Percentiles rank a stretch among this genome's conserved stretches.
Conservation (phyloP, 2,113 vertebrate species). For the Sylvilagus bachmani region DNA sequence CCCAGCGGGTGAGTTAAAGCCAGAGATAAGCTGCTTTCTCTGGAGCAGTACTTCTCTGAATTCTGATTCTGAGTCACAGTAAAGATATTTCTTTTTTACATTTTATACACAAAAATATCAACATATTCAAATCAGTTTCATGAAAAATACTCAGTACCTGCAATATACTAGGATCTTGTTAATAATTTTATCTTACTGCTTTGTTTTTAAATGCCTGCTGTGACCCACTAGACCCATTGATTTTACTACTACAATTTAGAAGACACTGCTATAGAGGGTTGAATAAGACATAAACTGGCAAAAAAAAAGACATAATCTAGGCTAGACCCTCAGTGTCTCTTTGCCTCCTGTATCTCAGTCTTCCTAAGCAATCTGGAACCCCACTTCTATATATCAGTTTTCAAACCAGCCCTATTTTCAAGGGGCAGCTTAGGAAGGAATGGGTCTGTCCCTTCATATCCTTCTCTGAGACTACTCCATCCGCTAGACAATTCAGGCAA, state of each 20-base stretch:
- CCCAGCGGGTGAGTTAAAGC: background rate
- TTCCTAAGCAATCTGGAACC: background rate
- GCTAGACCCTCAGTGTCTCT: background rate
- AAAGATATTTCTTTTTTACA: background rate
- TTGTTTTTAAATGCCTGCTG: background rate
- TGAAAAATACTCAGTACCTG: background rate
- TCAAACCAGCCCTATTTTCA: background rate
- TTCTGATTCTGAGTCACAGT: background rate
- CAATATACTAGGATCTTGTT: background rate
- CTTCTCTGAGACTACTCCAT: background rate
- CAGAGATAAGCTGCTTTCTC: conserved; percentile 3
- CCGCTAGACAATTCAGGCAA: background rate
- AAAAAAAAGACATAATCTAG: background rate
- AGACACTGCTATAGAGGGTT: background rate
- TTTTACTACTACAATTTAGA: background rate
- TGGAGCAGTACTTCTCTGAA: background rate
- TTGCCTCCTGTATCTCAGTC: background rate
- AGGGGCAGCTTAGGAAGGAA: background rate
- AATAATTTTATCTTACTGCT: background rate
- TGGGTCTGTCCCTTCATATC: background rate
- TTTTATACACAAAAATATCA: background rate
- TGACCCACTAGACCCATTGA: background rate
- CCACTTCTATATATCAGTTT: background rate
- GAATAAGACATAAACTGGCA: background rate
- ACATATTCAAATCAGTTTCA: background rate